phyloP scores from a whole-genome alignment of 2,797 vertebrate species.

The Brotula barbata region DNA sequence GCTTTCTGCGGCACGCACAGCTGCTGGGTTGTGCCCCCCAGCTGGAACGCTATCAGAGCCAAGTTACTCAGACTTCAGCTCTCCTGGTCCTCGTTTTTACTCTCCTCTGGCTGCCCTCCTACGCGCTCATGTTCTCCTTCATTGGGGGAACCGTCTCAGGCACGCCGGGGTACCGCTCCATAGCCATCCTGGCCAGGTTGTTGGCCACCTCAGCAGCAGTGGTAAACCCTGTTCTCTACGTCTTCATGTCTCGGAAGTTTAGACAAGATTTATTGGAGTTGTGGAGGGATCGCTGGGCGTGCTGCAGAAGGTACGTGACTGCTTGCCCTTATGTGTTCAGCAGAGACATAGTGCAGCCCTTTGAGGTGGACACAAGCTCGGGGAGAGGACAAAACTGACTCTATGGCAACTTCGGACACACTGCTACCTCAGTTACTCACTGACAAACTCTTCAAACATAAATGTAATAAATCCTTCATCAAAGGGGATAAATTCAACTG shows the following conservation, averaged over 20 bases:
- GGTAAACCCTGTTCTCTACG: constrained; percentile 80
- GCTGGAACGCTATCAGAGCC: constrained; percentile 79
- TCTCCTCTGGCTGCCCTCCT: constrained; percentile 82
- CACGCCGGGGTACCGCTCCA: constrained; percentile 28
- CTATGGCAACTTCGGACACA: constrained; percentile 2
- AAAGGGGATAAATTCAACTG: background rate
- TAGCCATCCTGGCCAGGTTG: constrained; percentile 71
- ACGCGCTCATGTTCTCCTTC: constrained; percentile 78
- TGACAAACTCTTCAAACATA: background rate
- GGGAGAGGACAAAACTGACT: constrained; percentile 56
- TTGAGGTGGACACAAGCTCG: constrained; percentile 69
- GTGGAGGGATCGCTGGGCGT: constrained; percentile 50
- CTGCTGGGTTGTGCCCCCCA: constrained; percentile 62
- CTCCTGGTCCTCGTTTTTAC: constrained; percentile 81
- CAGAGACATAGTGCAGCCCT: constrained; percentile 71
- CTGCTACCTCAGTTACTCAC: constrained; percentile 5
- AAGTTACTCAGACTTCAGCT: constrained; percentile 80
- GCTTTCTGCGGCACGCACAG: constrained; percentile 68
- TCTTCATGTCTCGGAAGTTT: constrained; percentile 80
- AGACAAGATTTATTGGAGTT: constrained; percentile 69
- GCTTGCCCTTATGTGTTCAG: constrained; percentile 46
- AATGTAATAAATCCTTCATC: background rate
- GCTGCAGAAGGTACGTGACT: constrained; percentile 47
- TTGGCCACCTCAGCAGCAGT: constrained; percentile 76
- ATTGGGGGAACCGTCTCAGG: constrained; percentile 42